Evolutionary conservation across 2,888 invertebrate species (phyloP).

Genomic region (Scaptomyza reducta): DNA sequence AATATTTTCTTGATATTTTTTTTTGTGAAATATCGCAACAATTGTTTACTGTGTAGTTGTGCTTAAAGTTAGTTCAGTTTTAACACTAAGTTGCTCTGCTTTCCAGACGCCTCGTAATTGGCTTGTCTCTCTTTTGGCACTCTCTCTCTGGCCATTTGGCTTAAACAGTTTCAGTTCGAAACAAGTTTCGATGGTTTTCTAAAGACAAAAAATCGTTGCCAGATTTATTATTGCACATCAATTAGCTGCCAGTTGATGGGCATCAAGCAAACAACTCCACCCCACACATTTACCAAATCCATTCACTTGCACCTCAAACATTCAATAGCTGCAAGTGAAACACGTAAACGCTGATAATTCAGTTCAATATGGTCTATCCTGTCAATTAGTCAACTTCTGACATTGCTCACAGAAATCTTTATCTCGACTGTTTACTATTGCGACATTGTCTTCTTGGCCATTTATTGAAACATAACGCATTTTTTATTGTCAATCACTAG

Average conservation of each 20-base stretch:
- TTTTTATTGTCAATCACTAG: constrained; percentile 67
- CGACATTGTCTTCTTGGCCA: constrained; percentile 61
- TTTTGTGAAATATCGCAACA: too few species aligned
- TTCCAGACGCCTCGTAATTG: constrained; percentile 53
- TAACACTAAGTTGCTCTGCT: constrained; percentile 51
- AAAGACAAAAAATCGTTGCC: constrained; percentile 12
- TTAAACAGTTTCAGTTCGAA: neutral
- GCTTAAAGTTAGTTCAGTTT: constrained; percentile 52
- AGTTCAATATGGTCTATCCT: constrained; percentile 59
- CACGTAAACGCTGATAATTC: constrained; percentile 74
- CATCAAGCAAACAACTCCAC: constrained; percentile 10
- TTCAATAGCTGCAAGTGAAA: constrained; percentile 24
- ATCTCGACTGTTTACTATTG: constrained; percentile 69
- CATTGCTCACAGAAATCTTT: constrained; percentile 58
- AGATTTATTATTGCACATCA: constrained; percentile 75
- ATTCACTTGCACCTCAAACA: constrained; percentile 3
- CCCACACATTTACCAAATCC: neutral
- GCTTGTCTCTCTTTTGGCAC: constrained; percentile 36
- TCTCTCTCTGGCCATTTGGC: constrained; percentile 5
- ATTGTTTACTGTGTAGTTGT: constrained; percentile 8
- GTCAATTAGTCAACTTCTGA: constrained; percentile 72
- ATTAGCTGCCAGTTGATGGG: constrained; percentile 56
- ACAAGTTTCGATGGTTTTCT: constrained; percentile 28
- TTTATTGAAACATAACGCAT: constrained; percentile 79
- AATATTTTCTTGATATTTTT: too few species aligned